phyloP scores from a whole-genome alignment of 2,888 invertebrate genomes.

The Tineola bisselliella region DNA sequence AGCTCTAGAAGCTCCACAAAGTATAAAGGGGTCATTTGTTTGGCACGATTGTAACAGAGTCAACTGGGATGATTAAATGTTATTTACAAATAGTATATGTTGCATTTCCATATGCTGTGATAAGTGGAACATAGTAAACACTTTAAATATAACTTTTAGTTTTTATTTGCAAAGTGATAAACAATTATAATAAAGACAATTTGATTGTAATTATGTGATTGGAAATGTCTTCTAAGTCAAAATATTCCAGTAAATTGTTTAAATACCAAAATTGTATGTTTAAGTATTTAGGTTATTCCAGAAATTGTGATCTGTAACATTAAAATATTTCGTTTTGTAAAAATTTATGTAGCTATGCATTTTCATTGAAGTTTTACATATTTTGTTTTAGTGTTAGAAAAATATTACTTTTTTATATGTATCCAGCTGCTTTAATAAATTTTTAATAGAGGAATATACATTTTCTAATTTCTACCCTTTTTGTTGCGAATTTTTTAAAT shows the following conservation, averaged over 20 bases:
- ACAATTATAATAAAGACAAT: background rate
- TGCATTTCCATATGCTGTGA: conserved; percentile 51
- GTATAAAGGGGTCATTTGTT: conserved; percentile 53
- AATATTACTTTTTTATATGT: background rate
- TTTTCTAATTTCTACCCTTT: background rate
- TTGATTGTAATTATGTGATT: background rate
- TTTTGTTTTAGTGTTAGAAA: background rate
- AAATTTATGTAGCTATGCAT: background rate
- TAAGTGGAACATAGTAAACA: conserved; percentile 51
- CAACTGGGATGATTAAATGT: conserved; percentile 58
- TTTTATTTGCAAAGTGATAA: background rate
- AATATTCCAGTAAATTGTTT: background rate
- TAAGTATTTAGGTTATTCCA: background rate
- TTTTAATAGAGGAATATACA: background rate
- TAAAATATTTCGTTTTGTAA: background rate
- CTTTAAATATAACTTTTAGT: conserved; percentile 34
- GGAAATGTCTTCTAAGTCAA: background rate
- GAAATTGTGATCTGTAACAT: background rate
- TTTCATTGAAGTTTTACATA: background rate
- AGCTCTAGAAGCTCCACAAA: conserved; percentile 54
- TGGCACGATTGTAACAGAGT: conserved; percentile 63
- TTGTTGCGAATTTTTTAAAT: background rate
- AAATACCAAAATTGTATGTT: background rate
- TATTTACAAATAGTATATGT: conserved; percentile 26
- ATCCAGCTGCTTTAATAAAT: background rate